Evolutionary conservation across 1,140 invertebrate genomes (phyloP).

Genomic region (Drosophila pallidifrons): DNA sequence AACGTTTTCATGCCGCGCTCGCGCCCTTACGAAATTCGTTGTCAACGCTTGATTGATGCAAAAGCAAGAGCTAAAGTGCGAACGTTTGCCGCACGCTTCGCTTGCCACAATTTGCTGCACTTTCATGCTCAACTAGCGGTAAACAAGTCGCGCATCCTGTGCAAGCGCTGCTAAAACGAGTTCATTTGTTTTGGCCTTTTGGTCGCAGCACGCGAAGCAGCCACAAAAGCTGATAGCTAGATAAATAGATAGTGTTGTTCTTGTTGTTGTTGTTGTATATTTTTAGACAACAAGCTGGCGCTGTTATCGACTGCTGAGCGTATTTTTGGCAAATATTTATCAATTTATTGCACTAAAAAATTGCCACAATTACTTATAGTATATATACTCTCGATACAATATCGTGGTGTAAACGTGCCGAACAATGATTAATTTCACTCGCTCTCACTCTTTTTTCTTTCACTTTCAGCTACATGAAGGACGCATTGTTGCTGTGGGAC

Average conservation of each 20-base stretch:
- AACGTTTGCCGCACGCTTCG: too few species aligned
- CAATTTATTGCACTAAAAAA: slow-evolving; percentile 79
- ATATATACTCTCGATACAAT: slow-evolving; percentile 22
- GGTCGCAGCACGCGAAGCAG: slow-evolving; percentile 43
- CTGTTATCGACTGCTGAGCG: slow-evolving; percentile 54
- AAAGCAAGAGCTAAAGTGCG: background rate
- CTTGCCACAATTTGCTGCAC: slow-evolving; percentile 1
- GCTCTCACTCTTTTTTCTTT: slow-evolving; percentile 40
- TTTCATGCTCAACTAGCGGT: slow-evolving; percentile 19
- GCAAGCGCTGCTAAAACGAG: background rate
- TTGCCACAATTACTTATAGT: slow-evolving; percentile 71
- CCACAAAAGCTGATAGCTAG: slow-evolving; percentile 36
- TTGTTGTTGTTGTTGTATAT: slow-evolving; percentile 40
- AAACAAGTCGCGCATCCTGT: slow-evolving; percentile 36
- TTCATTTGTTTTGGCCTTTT: slow-evolving; percentile 9
- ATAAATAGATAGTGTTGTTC: slow-evolving; percentile 32
- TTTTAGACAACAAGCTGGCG: slow-evolving; percentile 24
- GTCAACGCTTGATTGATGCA: slow-evolving; percentile 72
- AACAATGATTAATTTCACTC: slow-evolving; percentile 72
- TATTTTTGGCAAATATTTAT: slow-evolving; percentile 80
- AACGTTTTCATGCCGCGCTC: slow-evolving; percentile 64
- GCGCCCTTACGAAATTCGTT: slow-evolving; percentile 28
- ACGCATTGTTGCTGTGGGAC: slow-evolving; percentile 5
- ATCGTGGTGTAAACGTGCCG: slow-evolving; percentile 62
- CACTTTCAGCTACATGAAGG: slow-evolving; percentile 34